Evolutionary conservation across 2,113 vertebrate species (phyloP).

Genomic region (Burhinus oedicnemus): DNA sequence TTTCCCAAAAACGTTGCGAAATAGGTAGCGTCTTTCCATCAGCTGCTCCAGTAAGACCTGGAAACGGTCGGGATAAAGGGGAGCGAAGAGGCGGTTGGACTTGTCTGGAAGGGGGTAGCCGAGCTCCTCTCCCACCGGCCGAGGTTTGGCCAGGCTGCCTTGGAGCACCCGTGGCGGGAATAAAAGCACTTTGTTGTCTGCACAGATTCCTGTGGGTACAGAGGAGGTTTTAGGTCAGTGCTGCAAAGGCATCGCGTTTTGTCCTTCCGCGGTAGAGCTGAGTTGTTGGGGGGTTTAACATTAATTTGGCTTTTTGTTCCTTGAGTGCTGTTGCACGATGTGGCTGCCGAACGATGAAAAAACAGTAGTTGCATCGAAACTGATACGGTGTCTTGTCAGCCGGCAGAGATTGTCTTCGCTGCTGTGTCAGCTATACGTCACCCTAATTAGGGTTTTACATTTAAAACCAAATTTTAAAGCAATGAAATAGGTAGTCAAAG

Average conservation of each 20-base stretch:
- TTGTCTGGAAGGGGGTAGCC: background rate
- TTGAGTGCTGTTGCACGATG: background rate
- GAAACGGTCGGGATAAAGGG: background rate
- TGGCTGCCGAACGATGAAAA: background rate
- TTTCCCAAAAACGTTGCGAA: background rate
- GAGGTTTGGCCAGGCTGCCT: background rate
- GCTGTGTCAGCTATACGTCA: fast-evolving
- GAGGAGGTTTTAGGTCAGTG: background rate
- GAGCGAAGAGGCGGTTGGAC: background rate
- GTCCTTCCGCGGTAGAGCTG: background rate
- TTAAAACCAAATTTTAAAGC: background rate
- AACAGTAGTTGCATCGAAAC: background rate
- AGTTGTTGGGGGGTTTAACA: background rate
- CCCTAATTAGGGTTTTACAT: background rate
- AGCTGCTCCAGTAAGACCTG: background rate
- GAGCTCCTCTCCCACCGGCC: background rate
- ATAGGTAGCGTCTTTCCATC: too few relatives aligned
- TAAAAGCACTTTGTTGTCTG: background rate
- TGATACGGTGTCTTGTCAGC: background rate
- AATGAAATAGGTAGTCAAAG: background rate
- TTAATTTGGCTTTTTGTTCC: background rate
- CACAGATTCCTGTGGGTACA: fast-evolving
- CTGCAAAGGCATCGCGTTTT: background rate
- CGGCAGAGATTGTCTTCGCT: background rate
- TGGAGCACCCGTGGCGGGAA: background rate